Evolutionary conservation across 2,113 vertebrate genomes (phyloP).

Genomic region (Laticauda colubrina): DNA sequence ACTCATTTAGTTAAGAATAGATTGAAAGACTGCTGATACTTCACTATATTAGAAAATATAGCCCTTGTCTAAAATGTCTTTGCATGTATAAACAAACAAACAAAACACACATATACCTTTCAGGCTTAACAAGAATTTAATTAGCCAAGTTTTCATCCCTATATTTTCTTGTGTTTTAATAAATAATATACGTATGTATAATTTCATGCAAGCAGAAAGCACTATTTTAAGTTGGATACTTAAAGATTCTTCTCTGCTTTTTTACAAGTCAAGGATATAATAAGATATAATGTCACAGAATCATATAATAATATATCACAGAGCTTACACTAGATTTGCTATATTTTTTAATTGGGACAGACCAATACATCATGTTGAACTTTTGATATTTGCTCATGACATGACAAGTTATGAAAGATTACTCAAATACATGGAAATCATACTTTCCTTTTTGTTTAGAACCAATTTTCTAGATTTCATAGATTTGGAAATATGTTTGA

Average conservation of each 20-base stretch:
- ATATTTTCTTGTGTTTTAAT: not conserved
- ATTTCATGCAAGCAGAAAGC: not conserved
- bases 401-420: not conserved
- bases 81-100: not conserved
- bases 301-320: not conserved
- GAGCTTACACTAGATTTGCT: not conserved
- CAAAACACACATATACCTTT: not conserved
- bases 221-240: not conserved
- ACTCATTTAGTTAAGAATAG: not conserved
- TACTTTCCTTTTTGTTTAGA: not conserved
- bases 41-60: not conserved
- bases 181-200: too few relatives aligned
- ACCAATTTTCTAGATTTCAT: not conserved
- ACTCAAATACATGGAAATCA: not conserved
- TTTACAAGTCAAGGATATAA: not conserved
- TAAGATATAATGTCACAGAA: not conserved
- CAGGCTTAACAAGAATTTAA: not conserved
- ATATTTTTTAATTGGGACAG: not conserved
- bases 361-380: not conserved
- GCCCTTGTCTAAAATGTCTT: not conserved
- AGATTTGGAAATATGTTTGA: not conserved
- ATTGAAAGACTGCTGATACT: not conserved
- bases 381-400: not conserved
- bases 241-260: not conserved
- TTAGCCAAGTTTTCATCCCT: not conserved